Base-by-base conservation (phyloP, 2,797 vertebrate species). In the Ptychobarbus kaznakovi region DNA sequence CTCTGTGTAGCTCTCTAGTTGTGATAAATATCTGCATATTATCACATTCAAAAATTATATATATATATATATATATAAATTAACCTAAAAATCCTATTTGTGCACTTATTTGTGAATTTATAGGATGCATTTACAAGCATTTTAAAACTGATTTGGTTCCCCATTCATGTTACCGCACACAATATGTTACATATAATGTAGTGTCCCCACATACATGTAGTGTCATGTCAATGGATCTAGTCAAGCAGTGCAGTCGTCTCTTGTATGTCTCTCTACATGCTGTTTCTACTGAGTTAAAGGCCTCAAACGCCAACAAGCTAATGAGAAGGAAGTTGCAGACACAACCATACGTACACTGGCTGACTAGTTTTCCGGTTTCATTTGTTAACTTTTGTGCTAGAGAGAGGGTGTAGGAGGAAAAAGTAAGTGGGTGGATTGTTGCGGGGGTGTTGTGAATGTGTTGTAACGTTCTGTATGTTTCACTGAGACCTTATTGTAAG, bases 361-460 rank as follows among this genome's bases (percentile, higher is more conserved):
- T 81, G 79, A 53, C 32, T 69, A 69, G 46, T 69, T 51, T 40
- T 66, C 25, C n/a, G 20, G 40, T 80, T 80, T 44, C 56, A 78
- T 78, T 78, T 78, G 76, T 44, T 61, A 81, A 81, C 65, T 81
- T 81, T 66, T 81, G 46, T 20, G 22, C 46, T 28, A 72, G 80
- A 28, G 66, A 28, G 15, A 70, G 65, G 20, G 20, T 53, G 79
- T 69, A 69, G 44, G 65, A 69, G 46, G 46, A 18, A 72, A 61
- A 49, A 42, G 58, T 72, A n/a, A 72, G 80, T 82, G 66, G 38
- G 80, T 82, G 80, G 68, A 72, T 72, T 38, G 28, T 28, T 80
- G 78, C 66, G 78, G 25, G 68, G 46, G 66, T 81, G 63, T 81
- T 69, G 44, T 53, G 42, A 68, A 69, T 68, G 63, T 69, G 63